These are phyloP conservation scores for Hippocampus zosterae DNA, from an alignment of 2,113 vertebrate species.

Conservation along the genomic window DNA sequence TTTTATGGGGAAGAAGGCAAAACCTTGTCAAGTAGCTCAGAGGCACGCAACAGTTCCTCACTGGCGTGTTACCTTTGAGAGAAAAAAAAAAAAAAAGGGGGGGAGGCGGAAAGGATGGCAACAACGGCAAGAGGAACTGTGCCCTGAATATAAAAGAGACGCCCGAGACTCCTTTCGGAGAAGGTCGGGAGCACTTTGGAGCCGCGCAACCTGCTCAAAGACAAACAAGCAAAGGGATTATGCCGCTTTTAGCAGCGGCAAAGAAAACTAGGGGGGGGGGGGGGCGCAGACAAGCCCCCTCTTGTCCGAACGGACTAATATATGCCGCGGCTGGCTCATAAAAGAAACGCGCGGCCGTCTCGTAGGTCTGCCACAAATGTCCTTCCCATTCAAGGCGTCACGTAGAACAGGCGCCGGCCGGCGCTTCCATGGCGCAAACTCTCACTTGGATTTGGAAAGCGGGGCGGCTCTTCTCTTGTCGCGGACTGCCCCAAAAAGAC, in stretches of 20 bases:
- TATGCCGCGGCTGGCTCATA: slow-evolving; percentile 17
- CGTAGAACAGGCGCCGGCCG: neutral
- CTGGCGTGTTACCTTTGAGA: slow-evolving; percentile 38
- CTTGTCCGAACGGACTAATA: slow-evolving; percentile 48
- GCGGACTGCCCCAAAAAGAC: too few relatives aligned
- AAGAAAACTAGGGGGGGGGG: slow-evolving; percentile 32
- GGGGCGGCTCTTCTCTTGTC: too few relatives aligned
- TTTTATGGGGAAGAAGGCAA: slow-evolving; percentile 49
- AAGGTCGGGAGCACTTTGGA: slow-evolving; percentile 65
- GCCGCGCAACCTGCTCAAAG: slow-evolving; percentile 61
- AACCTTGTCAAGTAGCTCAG: slow-evolving; percentile 51
- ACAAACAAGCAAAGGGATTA: slow-evolving; percentile 69
- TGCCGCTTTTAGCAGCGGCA: slow-evolving; percentile 62
- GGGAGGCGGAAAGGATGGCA: slow-evolving; percentile 51
- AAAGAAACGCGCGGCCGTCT: slow-evolving; percentile 25
- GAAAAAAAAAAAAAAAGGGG: neutral
- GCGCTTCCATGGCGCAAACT: too few relatives aligned
- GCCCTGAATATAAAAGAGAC: slow-evolving; percentile 66
- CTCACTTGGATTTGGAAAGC: too few relatives aligned
- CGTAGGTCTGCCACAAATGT: neutral
- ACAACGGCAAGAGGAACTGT: slow-evolving; percentile 56
- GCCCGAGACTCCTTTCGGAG: slow-evolving; percentile 63
- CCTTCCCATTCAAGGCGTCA: neutral
- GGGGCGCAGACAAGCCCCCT: slow-evolving; percentile 39
- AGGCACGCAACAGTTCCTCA: slow-evolving; percentile 54